These are phyloP conservation scores for Hesperia comma DNA, from an alignment of 2,888 invertebrate genomes.

Conservation along the genomic window DNA sequence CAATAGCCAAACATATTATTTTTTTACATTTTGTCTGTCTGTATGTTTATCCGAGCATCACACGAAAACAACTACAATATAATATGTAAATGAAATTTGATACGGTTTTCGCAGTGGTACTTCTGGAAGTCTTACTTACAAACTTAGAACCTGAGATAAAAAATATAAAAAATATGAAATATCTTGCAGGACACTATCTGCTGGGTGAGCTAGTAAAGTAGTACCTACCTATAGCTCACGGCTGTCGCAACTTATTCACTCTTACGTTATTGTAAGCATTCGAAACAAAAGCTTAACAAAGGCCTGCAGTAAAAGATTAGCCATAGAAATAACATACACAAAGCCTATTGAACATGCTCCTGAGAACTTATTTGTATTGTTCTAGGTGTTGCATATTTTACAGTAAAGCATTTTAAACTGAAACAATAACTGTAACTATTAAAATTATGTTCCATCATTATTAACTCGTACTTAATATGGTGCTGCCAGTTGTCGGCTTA, in stretches of 20 bases:
- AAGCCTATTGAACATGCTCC: conserved; percentile 25
- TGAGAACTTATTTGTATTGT: conserved; percentile 16
- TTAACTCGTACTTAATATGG: conserved; percentile 36
- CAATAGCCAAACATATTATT: too few relatives aligned
- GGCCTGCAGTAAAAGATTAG: conserved; percentile 25
- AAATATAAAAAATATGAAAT: too few relatives aligned
- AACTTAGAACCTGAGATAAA: too few relatives aligned
- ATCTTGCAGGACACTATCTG: too few relatives aligned
- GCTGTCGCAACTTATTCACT: conserved; percentile 2
- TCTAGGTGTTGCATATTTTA: conserved; percentile 10
- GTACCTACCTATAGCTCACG: neutral
- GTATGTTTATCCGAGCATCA: too few relatives aligned
- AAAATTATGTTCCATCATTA: neutral
- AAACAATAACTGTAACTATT: neutral
- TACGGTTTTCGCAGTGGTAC: too few relatives aligned
- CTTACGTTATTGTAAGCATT: neutral
- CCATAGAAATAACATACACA: conserved; percentile 28
- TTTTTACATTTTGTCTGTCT: too few relatives aligned
- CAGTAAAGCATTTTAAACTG: neutral
- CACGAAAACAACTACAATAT: too few relatives aligned
- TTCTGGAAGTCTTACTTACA: too few relatives aligned
- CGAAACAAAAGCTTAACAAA: conserved; percentile 26
- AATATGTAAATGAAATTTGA: too few relatives aligned
- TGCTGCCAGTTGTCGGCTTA: too few relatives aligned
- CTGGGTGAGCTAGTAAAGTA: too few relatives aligned